phyloP scores from a whole-genome alignment of 2,888 invertebrate species.

The Protula sp. region DNA sequence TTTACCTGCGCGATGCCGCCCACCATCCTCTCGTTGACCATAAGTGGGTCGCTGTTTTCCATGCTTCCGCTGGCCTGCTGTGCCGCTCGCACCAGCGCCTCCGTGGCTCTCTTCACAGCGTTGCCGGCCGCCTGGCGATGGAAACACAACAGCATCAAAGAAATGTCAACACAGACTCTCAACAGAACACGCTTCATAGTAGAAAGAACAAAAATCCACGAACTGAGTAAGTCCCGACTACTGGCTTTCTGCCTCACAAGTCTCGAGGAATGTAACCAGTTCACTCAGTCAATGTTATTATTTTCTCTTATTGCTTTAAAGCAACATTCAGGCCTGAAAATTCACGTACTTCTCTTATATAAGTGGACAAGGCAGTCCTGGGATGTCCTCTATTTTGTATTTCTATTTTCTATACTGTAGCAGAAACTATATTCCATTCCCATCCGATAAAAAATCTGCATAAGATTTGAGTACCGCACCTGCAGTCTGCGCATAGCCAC shows the following conservation, averaged over 20 bases:
- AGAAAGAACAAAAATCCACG: neutral
- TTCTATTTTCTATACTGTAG: too few species aligned
- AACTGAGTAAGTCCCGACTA: neutral
- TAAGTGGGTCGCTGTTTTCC: slow-evolving; percentile 76
- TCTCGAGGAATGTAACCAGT: too few species aligned
- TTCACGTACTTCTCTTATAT: too few species aligned
- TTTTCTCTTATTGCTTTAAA: too few species aligned
- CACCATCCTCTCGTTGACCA: slow-evolving; percentile 88
- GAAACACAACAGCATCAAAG: slow-evolving; percentile 72
- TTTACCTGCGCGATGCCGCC: slow-evolving; percentile 86
- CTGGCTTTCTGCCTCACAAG: too few species aligned
- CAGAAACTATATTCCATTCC: too few species aligned
- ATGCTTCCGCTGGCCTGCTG: slow-evolving; percentile 86
- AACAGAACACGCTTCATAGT: neutral
- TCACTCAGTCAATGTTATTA: too few species aligned
- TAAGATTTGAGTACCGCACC: too few species aligned
- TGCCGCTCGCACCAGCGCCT: slow-evolving; percentile 91
- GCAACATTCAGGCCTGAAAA: too few species aligned
- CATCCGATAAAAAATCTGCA: too few species aligned
- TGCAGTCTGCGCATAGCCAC: slow-evolving; percentile 83
- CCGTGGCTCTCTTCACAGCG: slow-evolving; percentile 94
- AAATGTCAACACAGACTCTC: slow-evolving; percentile 99
- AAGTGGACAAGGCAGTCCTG: too few species aligned
- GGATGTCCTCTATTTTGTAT: too few species aligned
- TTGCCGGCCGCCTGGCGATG: slow-evolving; percentile 69